A percentile compares a stretch with the other conserved stretches of the same genome.
These are phyloP conservation scores for Drosophila falleni DNA, from an alignment of 2,888 invertebrate species.

Conservation along the genomic window DNA sequence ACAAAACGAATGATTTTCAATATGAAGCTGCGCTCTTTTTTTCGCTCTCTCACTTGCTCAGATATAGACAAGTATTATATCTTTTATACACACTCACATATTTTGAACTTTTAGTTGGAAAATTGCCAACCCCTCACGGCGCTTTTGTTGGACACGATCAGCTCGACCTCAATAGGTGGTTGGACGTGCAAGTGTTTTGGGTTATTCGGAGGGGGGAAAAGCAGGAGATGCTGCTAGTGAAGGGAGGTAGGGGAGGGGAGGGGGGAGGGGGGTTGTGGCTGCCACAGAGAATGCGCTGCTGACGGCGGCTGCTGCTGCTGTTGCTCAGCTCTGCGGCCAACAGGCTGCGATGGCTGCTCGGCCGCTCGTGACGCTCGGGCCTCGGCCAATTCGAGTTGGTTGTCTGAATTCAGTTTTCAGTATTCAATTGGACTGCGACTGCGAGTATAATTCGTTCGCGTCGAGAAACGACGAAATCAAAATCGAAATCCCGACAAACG, in stretches of 20 bases:
- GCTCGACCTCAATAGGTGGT: slow-evolving; percentile 70
- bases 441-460: slow-evolving; percentile 59
- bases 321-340: slow-evolving; percentile 71
- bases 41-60: background rate
- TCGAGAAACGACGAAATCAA: slow-evolving; percentile 5
- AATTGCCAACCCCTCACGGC: slow-evolving; percentile 74
- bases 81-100: slow-evolving; percentile 12
- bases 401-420: slow-evolving; percentile 83
- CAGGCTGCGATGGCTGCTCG: slow-evolving; percentile 79
- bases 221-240: background rate
- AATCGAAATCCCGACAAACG: slow-evolving; percentile 62
- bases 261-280: slow-evolving; percentile 1
- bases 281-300: slow-evolving; percentile 33
- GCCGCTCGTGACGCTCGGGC: slow-evolving; percentile 73
- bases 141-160: slow-evolving; percentile 69
- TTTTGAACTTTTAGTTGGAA: slow-evolving; percentile 72
- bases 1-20: slow-evolving; percentile 31
- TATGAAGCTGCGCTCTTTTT: slow-evolving; percentile 69
- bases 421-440: slow-evolving; percentile 80
- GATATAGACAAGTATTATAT: slow-evolving; percentile 10
- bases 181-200: slow-evolving; percentile 5
- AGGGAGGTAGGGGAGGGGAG: background rate
- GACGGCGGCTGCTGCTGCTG: slow-evolving; percentile 57
- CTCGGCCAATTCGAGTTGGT: slow-evolving; percentile 80
- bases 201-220: background rate